A percentile compares a stretch with the other conserved stretches of the same genome.
Evolutionary conservation across 2,113 vertebrate genomes (phyloP).

Genomic region (Myrmecobius fasciatus): DNA sequence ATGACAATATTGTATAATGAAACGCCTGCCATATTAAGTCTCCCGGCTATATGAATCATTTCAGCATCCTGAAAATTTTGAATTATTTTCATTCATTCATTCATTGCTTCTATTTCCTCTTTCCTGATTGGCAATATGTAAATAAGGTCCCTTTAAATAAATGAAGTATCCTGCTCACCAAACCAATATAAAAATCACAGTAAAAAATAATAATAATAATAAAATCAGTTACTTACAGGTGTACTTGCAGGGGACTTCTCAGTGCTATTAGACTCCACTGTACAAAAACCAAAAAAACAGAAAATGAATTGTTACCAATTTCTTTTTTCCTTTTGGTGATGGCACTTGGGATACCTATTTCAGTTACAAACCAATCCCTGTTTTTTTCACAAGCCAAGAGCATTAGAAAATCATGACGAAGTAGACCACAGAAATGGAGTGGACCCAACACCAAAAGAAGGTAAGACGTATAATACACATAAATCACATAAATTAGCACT

Average conservation of each 20-base stretch:
- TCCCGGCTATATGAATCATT: neutral
- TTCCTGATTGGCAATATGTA: neutral
- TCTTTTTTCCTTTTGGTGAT: neutral
- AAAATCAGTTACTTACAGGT: slow-evolving; percentile 70
- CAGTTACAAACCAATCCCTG: slow-evolving; percentile 54
- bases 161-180: neutral
- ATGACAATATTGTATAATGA: neutral
- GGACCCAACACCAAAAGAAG: slow-evolving; percentile 78
- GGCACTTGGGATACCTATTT: slow-evolving; percentile 3
- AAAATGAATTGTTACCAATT: slow-evolving; percentile 17
- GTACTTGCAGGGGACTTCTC: slow-evolving; percentile 84
- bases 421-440: slow-evolving; percentile 66
- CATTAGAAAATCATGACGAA: slow-evolving; percentile 65
- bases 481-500: slow-evolving; percentile 44
- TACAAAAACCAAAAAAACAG: slow-evolving; percentile 59
- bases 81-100: slow-evolving; percentile 17
- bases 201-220: slow-evolving; percentile 6
- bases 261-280: slow-evolving; percentile 80
- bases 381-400: slow-evolving; percentile 63
- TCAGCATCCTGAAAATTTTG: neutral
- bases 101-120: neutral
- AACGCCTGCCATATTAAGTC: neutral
- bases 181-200: neutral
- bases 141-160: neutral
- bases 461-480: slow-evolving; percentile 12